phyloP scores from a whole-genome alignment of 2,797 vertebrate genomes.

The Bovichtus variegatus region DNA sequence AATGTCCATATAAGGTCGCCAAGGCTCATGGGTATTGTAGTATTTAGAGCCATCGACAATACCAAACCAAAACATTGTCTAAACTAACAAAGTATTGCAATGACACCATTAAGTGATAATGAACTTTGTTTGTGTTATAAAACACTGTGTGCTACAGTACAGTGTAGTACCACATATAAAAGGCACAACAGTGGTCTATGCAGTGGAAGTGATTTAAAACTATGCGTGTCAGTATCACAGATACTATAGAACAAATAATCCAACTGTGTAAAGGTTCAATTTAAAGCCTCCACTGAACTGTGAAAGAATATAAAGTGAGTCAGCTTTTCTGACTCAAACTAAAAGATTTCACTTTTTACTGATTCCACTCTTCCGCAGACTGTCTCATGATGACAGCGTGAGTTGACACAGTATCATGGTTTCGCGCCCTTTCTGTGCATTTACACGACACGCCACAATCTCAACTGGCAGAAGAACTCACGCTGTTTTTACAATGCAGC shows the following conservation, averaged over 20 bases:
- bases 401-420: conserved; percentile 42
- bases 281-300: conserved; percentile 69
- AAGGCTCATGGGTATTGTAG: background rate
- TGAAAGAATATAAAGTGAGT: conserved; percentile 67
- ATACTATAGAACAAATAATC: conserved; percentile 64
- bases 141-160: background rate
- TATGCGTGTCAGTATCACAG: conserved; percentile 36
- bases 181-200: conserved; percentile 9
- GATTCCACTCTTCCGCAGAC: conserved; percentile 41
- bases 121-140: background rate
- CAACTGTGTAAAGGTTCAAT: conserved; percentile 62
- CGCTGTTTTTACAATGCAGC: conserved; percentile 35
- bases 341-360: conserved; percentile 52
- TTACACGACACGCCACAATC: conserved; percentile 35
- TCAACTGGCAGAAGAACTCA: background rate
- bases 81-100: background rate
- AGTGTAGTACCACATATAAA: background rate
- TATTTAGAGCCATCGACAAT: background rate
- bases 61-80: background rate
- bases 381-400: conserved; percentile 48
- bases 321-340: conserved; percentile 59
- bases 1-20: background rate
- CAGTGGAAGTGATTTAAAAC: conserved; percentile 47
- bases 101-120: background rate
- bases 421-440: conserved; percentile 36